phyloP scores from a whole-genome alignment of 2,888 invertebrate species.

The Archips xylosteana region DNA sequence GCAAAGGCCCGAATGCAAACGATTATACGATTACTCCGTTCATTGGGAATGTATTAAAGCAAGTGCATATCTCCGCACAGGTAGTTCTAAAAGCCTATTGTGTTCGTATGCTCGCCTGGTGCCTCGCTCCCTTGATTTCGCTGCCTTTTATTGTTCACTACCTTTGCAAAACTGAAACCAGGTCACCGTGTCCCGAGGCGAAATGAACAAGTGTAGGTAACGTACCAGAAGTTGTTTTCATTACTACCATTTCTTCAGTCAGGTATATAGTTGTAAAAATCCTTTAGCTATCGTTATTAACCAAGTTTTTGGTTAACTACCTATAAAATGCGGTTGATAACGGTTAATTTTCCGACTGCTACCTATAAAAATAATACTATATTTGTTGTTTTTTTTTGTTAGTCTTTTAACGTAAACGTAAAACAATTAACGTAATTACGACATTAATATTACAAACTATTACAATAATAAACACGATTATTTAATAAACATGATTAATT shows the following conservation, averaged over 20 bases:
- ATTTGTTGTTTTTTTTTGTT: no score
- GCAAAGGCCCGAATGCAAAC: not conserved
- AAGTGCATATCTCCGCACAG: conserved; percentile 46
- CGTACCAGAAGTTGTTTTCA: conserved; percentile 28
- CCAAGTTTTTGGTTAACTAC: no score
- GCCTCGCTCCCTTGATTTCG: conserved; percentile 62
- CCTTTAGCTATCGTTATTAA: no score
- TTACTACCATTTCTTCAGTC: conserved; percentile 14
- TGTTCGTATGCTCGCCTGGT: conserved; percentile 64
- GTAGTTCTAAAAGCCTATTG: conserved; percentile 54
- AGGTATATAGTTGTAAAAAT: not conserved
- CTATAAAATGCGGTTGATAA: no score
- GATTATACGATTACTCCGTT: conserved; percentile 27
- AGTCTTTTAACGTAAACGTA: no score
- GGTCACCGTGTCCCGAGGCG: conserved; percentile 64
- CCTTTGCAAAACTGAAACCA: conserved; percentile 58
- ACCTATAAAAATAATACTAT: no score
- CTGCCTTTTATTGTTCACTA: conserved; percentile 62
- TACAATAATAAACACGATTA: no score
- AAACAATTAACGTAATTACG: no score
- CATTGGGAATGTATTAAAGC: conserved; percentile 46
- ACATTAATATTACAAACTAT: no score
- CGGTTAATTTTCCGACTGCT: no score
- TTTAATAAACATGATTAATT: no score
- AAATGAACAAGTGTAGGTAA: conserved; percentile 55